Evolutionary conservation across 2,888 invertebrate species (phyloP).

Genomic region (Crioceris asparagi): DNA sequence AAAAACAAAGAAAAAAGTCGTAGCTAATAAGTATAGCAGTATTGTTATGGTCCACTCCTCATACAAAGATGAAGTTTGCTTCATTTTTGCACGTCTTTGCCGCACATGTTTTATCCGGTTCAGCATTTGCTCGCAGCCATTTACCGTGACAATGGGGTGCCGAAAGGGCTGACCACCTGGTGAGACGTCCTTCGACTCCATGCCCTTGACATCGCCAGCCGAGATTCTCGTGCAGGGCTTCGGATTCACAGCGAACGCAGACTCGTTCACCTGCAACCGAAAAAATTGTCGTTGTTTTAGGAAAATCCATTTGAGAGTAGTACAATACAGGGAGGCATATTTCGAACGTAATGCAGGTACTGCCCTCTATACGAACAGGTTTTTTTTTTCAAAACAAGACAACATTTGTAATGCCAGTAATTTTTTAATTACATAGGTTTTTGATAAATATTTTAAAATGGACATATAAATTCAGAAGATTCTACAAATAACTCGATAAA

Average conservation of each 20-base stretch:
- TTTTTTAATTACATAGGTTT: too few relatives aligned
- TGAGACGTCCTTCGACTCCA: slow-evolving; percentile 63
- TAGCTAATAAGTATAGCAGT: too few relatives aligned
- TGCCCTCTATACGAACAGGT: too few relatives aligned
- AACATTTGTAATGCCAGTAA: too few relatives aligned
- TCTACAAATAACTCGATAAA: too few relatives aligned
- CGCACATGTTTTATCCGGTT: slow-evolving; percentile 30
- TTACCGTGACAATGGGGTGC: slow-evolving; percentile 84
- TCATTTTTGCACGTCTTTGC: slow-evolving; percentile 29
- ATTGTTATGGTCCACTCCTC: slow-evolving; percentile 4
- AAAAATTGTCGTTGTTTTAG: too few relatives aligned
- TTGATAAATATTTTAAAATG: background rate
- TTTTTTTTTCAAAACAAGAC: too few relatives aligned
- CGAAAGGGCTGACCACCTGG: slow-evolving; percentile 74
- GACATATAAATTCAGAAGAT: background rate
- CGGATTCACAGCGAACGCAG: slow-evolving; percentile 73
- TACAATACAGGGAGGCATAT: too few relatives aligned
- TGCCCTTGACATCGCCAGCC: slow-evolving; percentile 79
- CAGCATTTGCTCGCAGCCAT: slow-evolving; percentile 53
- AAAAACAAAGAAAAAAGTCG: too few relatives aligned
- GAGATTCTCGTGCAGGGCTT: slow-evolving; percentile 63
- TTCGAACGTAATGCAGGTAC: too few relatives aligned
- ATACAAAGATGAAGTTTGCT: slow-evolving; percentile 35
- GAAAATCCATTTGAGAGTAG: too few relatives aligned
- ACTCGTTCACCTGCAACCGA: slow-evolving; percentile 55